Conservation (phyloP, 2,113 vertebrate genomes). For the Hemibagrus wyckioides region DNA sequence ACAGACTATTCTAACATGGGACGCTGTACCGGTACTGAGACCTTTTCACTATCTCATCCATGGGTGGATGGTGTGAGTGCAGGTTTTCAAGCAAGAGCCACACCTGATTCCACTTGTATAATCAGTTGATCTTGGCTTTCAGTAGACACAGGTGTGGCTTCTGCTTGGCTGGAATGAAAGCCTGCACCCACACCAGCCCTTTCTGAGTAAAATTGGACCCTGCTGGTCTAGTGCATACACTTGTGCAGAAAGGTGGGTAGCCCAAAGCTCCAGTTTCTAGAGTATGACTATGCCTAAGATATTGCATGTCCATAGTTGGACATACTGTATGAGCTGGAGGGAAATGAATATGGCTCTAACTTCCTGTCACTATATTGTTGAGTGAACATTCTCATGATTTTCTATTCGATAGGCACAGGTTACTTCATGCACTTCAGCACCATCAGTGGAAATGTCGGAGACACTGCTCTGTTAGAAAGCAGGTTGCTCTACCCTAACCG, state of each 20-base stretch:
- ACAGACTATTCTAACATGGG: conserved; percentile 86
- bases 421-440: conserved; percentile 91
- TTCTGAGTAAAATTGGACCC: too few relatives aligned
- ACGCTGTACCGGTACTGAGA: conserved; percentile 78
- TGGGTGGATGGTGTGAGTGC: too few relatives aligned
- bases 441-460: conserved; percentile 55
- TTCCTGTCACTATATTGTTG: background rate
- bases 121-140: too few relatives aligned
- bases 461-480: conserved; percentile 80
- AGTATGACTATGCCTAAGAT: background rate
- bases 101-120: too few relatives aligned
- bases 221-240: background rate
- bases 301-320: background rate
- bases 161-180: too few relatives aligned
- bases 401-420: conserved; percentile 74
- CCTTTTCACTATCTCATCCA: background rate
- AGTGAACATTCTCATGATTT: background rate
- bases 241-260: background rate
- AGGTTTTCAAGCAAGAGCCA: too few relatives aligned
- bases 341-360: too few relatives aligned
- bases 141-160: too few relatives aligned
- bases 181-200: too few relatives aligned
- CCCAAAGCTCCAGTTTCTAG: background rate
- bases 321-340: background rate
- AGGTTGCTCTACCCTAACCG: conserved; percentile 83